These are phyloP conservation scores for Calameuta filiformis DNA, from an alignment of 2,888 invertebrate genomes.

Conservation along the genomic window DNA sequence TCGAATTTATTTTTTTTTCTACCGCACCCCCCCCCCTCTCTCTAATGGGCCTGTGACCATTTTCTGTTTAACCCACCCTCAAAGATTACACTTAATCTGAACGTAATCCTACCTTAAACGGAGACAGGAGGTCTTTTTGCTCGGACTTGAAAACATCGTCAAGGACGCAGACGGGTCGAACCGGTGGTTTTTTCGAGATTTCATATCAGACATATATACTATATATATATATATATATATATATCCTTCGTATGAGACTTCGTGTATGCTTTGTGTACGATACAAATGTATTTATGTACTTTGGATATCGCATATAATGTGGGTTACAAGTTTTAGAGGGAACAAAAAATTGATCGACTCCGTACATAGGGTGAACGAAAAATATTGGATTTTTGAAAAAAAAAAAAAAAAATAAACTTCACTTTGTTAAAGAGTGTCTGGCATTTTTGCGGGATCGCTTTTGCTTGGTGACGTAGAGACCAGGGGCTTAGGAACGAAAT, in stretches of 20 bases:
- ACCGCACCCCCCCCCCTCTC: no score
- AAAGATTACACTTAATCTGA: not conserved
- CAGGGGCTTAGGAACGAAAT: slow-evolving; percentile 18
- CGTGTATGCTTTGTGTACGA: no score
- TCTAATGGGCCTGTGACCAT: not conserved
- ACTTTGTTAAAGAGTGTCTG: not conserved
- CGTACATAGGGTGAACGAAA: not conserved
- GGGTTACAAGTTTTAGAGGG: no score
- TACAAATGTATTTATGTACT: no score
- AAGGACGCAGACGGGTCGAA: not conserved
- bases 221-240: not conserved
- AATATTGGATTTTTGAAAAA: not conserved
- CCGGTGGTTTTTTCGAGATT: not conserved
- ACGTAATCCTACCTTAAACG: not conserved
- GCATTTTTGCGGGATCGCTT: not conserved
- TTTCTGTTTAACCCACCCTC: not conserved
- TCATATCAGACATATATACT: not conserved
- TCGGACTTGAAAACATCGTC: not conserved
- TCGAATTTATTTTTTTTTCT: not conserved
- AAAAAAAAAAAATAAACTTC: not conserved
- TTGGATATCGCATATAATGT: no score
- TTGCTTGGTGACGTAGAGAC: slow-evolving; percentile 8
- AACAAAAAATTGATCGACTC: not conserved
- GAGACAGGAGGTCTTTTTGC: not conserved
- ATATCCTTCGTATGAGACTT: not conserved